These are phyloP conservation scores for Siphlonurus alternatus DNA, from an alignment of 2,888 invertebrate genomes.

Conservation along the genomic window DNA sequence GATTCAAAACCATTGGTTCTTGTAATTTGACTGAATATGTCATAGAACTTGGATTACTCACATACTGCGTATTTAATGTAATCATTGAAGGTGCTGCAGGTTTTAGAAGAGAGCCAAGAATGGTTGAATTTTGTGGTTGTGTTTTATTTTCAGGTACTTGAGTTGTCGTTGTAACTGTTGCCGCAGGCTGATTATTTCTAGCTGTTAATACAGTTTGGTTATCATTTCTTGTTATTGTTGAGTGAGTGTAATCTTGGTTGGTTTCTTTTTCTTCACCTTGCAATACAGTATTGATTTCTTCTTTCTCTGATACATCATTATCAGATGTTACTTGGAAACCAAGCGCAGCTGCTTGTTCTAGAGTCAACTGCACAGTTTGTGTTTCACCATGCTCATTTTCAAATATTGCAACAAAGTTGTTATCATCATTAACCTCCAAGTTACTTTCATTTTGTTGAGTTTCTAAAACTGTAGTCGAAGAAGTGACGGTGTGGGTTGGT, in stretches of 20 bases:
- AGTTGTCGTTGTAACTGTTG: neutral
- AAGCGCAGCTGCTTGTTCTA: slow-evolving; percentile 24
- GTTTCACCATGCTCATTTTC: slow-evolving; percentile 20
- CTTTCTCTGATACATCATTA: neutral
- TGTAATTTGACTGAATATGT: slow-evolving; percentile 13
- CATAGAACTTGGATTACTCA: slow-evolving; percentile 11
- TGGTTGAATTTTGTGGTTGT: neutral
- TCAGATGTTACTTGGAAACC: slow-evolving; percentile 19
- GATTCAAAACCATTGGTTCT: too few relatives aligned
- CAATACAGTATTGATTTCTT: neutral
- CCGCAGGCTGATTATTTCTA: too few relatives aligned
- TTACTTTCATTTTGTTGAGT: slow-evolving; percentile 17
- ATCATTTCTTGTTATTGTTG: too few relatives aligned
- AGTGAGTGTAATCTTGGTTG: too few relatives aligned
- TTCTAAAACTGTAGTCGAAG: slow-evolving; percentile 3
- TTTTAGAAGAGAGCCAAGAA: neutral
- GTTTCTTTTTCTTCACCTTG: neutral
- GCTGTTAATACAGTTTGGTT: neutral
- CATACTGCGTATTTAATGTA: slow-evolving; percentile 13
- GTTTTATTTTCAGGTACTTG: too few relatives aligned
- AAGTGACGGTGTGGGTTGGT: neutral
- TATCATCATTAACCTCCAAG: slow-evolving; percentile 21
- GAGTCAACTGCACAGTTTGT: slow-evolving; percentile 24
- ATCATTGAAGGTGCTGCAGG: neutral
- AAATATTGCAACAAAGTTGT: slow-evolving; percentile 23